Evolutionary conservation across 2,797 vertebrate genomes (phyloP), one percentile per base, ranked within the genome.

Genomic region (Natrix natrix): DNA sequence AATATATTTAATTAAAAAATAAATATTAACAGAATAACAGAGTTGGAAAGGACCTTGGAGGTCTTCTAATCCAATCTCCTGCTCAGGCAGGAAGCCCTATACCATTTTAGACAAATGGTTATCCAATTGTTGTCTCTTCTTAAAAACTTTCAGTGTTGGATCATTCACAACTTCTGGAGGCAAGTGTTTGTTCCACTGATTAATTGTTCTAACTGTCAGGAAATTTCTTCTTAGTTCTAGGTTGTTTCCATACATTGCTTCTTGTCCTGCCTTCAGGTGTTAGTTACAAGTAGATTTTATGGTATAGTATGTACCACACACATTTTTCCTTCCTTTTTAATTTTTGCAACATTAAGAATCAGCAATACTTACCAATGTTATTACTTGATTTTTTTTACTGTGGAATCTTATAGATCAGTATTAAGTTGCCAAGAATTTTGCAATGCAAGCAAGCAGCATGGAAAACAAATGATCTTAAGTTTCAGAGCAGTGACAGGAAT

Each of bases 401-500:
- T 91, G 96, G 95, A 92, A 74, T 91, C 86, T 95, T 92, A 97
- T 94, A 95, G 93, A 91, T 55, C 94, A 93, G 14, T 92, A 91
- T n/a, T 94, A 57, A 90, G 32, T 24, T 22, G 87, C 52, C 56
- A 90, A 94, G 89, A 74, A 28, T 94, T 95, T 94, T 91, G 93
- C 92, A 94, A 8, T 92, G 66, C 92, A 95, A 96, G 69, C 91
- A 93, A 93, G 59, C 95, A 92, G 86, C 66, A 57, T 87, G 92
- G 95, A 96, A 94, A 97, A 96, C 78, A 97, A 97, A 83, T 93
- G 96, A 94, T 95, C 94, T 97, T 96, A 97, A 96, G 96, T 96
- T 97, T 97, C 95, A 89, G 93, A 95, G 94, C 95, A 96, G 95
- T 95, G 93, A 93, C n/a, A 94, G 89, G 61, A 95, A 87, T 66